These are phyloP conservation scores for Drosophila mimetica DNA, from an alignment of 2,888 invertebrate genomes.

Conservation along the genomic window DNA sequence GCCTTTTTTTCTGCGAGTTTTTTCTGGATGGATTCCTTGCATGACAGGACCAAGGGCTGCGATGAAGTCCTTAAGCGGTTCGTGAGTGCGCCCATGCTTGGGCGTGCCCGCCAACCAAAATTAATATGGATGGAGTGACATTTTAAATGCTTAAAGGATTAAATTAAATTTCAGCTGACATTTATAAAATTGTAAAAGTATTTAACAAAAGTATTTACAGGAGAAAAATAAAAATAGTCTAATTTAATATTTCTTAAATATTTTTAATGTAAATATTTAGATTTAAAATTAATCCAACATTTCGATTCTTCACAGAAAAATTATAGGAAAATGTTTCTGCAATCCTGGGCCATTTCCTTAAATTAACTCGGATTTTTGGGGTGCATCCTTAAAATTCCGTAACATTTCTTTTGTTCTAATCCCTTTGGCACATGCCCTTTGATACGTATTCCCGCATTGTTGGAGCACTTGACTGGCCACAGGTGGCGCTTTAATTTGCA, in stretches of 20 bases:
- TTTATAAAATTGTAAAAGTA: background rate
- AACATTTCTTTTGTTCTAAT: background rate
- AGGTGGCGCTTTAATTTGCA: slow-evolving; percentile 75
- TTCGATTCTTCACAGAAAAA: no score
- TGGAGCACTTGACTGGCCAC: slow-evolving; percentile 51
- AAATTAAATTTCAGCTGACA: background rate
- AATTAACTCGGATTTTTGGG: no score
- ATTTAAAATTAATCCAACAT: no score
- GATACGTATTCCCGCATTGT: background rate
- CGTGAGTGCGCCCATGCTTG: slow-evolving; percentile 1
- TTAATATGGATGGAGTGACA: slow-evolving; percentile 46
- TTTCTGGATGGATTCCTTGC: slow-evolving; percentile 6
- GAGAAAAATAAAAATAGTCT: no score
- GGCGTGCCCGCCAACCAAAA: slow-evolving; percentile 56
- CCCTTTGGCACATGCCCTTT: slow-evolving; percentile 1
- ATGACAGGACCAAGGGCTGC: slow-evolving; percentile 8
- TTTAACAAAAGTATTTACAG: background rate
- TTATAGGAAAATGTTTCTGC: no score
- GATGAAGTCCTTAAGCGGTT: background rate
- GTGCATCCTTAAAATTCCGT: background rate
- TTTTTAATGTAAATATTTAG: no score
- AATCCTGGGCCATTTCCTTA: no score
- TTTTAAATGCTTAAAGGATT: slow-evolving; percentile 27
- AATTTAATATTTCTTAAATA: no score
- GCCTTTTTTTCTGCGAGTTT: background rate